A percentile compares a stretch with the other conserved stretches of the same genome.
phyloP scores from a whole-genome alignment of 2,888 invertebrate species.

The Synanthedon vespiformis region DNA sequence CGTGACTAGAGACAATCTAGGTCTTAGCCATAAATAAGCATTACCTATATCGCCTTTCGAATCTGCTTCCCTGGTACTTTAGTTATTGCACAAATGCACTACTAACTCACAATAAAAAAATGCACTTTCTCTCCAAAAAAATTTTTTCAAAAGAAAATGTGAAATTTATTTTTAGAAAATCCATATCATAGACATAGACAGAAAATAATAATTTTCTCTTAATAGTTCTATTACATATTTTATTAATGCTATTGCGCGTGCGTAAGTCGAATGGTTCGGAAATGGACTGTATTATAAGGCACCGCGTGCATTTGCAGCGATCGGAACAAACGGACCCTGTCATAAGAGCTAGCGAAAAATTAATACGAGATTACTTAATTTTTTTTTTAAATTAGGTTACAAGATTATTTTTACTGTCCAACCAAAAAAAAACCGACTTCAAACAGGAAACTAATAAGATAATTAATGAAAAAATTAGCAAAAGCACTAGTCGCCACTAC shows the following conservation, averaged over 20 bases:
- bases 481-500: no score
- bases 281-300: conserved; percentile 7
- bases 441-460: no score
- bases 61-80: conserved; percentile 20
- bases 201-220: background rate
- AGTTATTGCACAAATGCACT: conserved; percentile 2
- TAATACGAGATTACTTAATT: no score
- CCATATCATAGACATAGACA: background rate
- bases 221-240: background rate
- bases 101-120: conserved; percentile 2
- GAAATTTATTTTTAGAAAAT: background rate
- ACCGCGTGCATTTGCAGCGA: background rate
- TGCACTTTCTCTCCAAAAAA: background rate
- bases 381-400: no score
- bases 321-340: background rate
- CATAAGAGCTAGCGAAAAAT: no score
- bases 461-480: no score
- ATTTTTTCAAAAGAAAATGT: background rate
- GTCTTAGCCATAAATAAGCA: conserved; percentile 1
- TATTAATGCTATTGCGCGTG: conserved; percentile 4
- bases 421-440: no score
- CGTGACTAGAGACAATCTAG: background rate
- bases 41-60: conserved; percentile 23
- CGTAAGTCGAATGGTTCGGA: conserved; percentile 6
- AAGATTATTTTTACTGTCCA: no score